Evolutionary conservation across 2,888 invertebrate species (phyloP).

Genomic region (Hoplodrina ambigua): DNA sequence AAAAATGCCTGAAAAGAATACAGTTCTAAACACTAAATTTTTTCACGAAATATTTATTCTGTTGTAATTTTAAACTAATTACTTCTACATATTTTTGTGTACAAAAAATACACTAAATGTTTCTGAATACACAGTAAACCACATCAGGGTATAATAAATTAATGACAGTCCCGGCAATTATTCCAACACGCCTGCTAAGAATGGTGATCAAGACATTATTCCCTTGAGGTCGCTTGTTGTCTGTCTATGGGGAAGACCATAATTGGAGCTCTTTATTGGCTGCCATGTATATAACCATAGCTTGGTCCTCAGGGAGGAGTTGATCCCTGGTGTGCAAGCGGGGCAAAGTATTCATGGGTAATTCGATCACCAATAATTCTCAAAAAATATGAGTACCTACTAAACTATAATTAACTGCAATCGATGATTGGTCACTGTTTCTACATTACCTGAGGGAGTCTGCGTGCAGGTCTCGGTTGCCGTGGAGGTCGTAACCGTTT

Average conservation of each 20-base stretch:
- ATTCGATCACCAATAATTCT: background rate
- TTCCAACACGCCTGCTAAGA: constrained; percentile 6
- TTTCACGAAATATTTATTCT: background rate
- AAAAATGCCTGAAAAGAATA: too few species aligned
- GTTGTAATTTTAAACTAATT: too few species aligned
- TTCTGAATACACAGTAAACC: background rate
- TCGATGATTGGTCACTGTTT: background rate
- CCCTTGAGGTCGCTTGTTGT: constrained; percentile 29
- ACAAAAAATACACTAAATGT: background rate
- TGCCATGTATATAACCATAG: constrained; percentile 8
- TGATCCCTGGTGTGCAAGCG: too few species aligned
- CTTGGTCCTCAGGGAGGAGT: background rate
- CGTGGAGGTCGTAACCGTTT: constrained; percentile 82
- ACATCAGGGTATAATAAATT: constrained; percentile 11
- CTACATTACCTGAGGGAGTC: constrained; percentile 89
- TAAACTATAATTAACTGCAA: background rate
- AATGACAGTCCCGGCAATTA: constrained; percentile 23
- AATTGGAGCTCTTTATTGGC: constrained; percentile 33
- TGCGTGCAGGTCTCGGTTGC: constrained; percentile 82
- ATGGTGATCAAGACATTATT: constrained; percentile 12
- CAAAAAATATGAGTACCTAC: background rate
- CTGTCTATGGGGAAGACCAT: constrained; percentile 30
- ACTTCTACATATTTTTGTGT: too few species aligned
- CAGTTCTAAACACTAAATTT: background rate
- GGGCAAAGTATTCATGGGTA: background rate